A percentile compares a stretch with the other conserved stretches of the same genome.
Evolutionary conservation across 2,797 vertebrate genomes (phyloP).

Genomic region (Thaleichthys pacificus): DNA sequence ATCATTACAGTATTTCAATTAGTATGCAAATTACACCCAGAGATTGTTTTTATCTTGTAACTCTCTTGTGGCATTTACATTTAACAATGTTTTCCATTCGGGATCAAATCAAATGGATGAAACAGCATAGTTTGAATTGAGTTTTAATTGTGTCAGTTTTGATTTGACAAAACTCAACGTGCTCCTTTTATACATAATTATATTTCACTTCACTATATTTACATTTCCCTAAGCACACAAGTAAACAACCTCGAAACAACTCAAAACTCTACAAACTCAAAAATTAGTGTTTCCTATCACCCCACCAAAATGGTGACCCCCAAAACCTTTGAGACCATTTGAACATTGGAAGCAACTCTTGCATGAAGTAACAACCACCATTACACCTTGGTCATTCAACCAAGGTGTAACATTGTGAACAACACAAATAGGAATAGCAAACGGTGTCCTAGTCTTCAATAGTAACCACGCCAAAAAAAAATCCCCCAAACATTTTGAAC

Average conservation of each 20-base stretch:
- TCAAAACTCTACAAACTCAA: no score
- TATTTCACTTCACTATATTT: no score
- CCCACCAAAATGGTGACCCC: neutral
- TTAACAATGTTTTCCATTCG: constrained; percentile 42
- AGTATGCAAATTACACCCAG: constrained; percentile 63
- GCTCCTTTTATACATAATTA: neutral
- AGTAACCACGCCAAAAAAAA: neutral
- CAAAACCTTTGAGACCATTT: no score
- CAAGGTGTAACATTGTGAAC: no score
- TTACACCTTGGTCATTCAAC: no score
- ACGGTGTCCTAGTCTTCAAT: neutral
- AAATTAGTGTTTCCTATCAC: neutral
- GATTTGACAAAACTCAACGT: neutral
- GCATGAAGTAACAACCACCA: no score
- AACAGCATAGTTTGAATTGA: constrained; percentile 30
- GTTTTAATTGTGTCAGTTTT: constrained; percentile 33
- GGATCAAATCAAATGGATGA: constrained; percentile 39
- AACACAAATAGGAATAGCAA: neutral
- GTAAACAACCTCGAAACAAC: no score
- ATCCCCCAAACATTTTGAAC: neutral
- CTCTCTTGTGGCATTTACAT: constrained; percentile 48
- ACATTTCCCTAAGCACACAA: no score
- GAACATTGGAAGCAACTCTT: no score
- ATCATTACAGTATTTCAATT: constrained; percentile 66
- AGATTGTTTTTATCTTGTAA: constrained; percentile 48